A percentile compares a stretch with the other conserved stretches of the same genome.
phyloP scores from a whole-genome alignment of 2,888 invertebrate species.

The Pseudeuparius sepicola region DNA sequence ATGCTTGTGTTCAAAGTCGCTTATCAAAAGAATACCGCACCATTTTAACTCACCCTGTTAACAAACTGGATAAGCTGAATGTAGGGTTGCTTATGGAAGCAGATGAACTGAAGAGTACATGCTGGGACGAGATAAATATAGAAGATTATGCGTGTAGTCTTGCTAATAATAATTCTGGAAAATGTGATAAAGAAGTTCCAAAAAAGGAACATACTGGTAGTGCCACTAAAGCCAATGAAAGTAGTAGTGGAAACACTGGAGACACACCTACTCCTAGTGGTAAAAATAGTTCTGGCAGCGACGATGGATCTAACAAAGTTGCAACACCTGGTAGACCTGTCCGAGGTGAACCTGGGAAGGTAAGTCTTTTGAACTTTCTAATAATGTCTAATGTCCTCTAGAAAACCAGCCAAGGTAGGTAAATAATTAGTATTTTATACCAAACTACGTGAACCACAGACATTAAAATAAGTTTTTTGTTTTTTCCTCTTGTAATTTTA shows the following conservation, averaged over 20 bases:
- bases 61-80: too few relatives aligned
- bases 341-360: slow-evolving; percentile 61
- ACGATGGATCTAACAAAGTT: not conserved
- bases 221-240: not conserved
- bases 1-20: slow-evolving; percentile 20
- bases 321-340: slow-evolving; percentile 27
- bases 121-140: too few relatives aligned
- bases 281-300: slow-evolving; percentile 5
- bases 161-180: too few relatives aligned
- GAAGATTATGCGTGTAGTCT: too few relatives aligned
- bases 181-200: not conserved
- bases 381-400: not conserved
- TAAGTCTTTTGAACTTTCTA: too few relatives aligned
- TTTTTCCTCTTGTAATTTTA: too few relatives aligned
- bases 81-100: not conserved
- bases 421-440: too few relatives aligned
- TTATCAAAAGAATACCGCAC: slow-evolving; percentile 24
- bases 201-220: not conserved
- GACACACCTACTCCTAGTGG: too few relatives aligned
- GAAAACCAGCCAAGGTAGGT: too few relatives aligned
- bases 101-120: not conserved
- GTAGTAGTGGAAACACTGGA: too few relatives aligned
- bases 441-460: too few relatives aligned
- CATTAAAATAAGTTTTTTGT: too few relatives aligned
- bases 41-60: slow-evolving; percentile 13